Percentiles rank a stretch among this genome's conserved stretches.
These are phyloP conservation scores for Nerophis lumbriciformis DNA, from an alignment of 2,113 vertebrate genomes.

Conservation along the genomic window DNA sequence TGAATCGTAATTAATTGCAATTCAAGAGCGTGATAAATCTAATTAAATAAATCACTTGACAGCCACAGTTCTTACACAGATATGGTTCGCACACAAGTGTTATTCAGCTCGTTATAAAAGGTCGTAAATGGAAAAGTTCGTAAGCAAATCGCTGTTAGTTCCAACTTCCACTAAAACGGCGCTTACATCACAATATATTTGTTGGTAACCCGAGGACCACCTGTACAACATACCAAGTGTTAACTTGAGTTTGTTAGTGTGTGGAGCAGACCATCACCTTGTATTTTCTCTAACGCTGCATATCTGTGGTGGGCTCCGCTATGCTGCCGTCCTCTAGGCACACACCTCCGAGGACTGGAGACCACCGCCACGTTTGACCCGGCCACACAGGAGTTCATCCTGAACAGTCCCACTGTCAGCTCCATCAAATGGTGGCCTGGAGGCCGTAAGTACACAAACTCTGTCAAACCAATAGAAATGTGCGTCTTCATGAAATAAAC, in stretches of 20 bases:
- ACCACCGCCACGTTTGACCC: constrained; percentile 94
- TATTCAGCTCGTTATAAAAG: too few species aligned
- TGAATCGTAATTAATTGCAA: too few species aligned
- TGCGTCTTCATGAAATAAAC: background rate
- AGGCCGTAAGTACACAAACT: constrained; percentile 79
- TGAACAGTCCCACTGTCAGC: constrained; percentile 93
- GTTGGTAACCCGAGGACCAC: too few species aligned
- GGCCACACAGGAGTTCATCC: constrained; percentile 88
- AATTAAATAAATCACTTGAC: too few species aligned
- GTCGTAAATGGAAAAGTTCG: too few species aligned
- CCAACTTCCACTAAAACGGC: too few species aligned
- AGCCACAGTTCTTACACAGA: too few species aligned
- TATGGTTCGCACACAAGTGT: too few species aligned
- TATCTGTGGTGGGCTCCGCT: constrained; percentile 13
- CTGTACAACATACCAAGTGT: too few species aligned
- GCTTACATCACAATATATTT: too few species aligned
- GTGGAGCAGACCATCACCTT: background rate
- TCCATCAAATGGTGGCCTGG: constrained; percentile 99
- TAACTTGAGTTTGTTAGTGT: background rate
- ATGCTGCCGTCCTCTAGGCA: constrained; percentile 69
- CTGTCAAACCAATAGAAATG: background rate
- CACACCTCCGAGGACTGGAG: constrained; percentile 90
- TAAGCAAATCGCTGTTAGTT: too few species aligned
- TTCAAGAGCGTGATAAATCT: too few species aligned
- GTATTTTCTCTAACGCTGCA: background rate